These are phyloP conservation scores for Naso thynnoides DNA, from an alignment of 2,797 vertebrate genomes.

Conservation along the genomic window DNA sequence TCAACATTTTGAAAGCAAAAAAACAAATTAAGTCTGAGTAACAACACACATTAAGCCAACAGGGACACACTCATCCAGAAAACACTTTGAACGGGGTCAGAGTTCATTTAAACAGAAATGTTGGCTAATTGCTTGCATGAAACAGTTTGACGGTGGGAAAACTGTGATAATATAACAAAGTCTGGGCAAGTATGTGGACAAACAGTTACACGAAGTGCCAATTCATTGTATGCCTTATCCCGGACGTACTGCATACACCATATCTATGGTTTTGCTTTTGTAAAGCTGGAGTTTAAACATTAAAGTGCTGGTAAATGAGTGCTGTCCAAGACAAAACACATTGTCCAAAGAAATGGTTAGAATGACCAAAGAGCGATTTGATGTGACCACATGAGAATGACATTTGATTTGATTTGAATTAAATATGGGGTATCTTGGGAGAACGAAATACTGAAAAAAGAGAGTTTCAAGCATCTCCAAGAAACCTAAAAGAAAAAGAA, in stretches of 20 bases:
- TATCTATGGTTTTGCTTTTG: slow-evolving; percentile 53
- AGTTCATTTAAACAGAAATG: slow-evolving; percentile 61
- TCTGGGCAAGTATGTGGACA: slow-evolving; percentile 47
- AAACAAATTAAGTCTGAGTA: slow-evolving; percentile 12
- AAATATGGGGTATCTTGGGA: slow-evolving; percentile 25
- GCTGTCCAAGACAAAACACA: slow-evolving; percentile 39
- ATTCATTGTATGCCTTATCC: slow-evolving; percentile 42
- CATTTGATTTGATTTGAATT: slow-evolving; percentile 42
- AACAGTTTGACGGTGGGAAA: slow-evolving; percentile 61
- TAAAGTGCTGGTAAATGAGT: slow-evolving; percentile 37
- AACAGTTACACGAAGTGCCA: slow-evolving; percentile 51
- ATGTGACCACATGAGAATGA: slow-evolving; percentile 42
- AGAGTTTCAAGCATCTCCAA: slow-evolving; percentile 44
- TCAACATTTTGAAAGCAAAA: slow-evolving; percentile 25
- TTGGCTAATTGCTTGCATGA: slow-evolving; percentile 43
- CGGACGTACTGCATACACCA: slow-evolving; percentile 24
- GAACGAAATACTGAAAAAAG: slow-evolving; percentile 46
- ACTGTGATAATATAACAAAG: slow-evolving; percentile 45
- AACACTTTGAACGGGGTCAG: slow-evolving; percentile 41
- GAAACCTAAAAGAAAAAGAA: slow-evolving; percentile 35
- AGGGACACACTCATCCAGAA: slow-evolving; percentile 34
- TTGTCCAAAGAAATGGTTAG: slow-evolving; percentile 42
- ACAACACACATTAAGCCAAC: slow-evolving; percentile 33
- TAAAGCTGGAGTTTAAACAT: slow-evolving; percentile 57
- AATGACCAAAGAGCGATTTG: slow-evolving; percentile 45